phyloP scores from a whole-genome alignment of 2,113 vertebrate genomes.

The Indicator maculatus region DNA sequence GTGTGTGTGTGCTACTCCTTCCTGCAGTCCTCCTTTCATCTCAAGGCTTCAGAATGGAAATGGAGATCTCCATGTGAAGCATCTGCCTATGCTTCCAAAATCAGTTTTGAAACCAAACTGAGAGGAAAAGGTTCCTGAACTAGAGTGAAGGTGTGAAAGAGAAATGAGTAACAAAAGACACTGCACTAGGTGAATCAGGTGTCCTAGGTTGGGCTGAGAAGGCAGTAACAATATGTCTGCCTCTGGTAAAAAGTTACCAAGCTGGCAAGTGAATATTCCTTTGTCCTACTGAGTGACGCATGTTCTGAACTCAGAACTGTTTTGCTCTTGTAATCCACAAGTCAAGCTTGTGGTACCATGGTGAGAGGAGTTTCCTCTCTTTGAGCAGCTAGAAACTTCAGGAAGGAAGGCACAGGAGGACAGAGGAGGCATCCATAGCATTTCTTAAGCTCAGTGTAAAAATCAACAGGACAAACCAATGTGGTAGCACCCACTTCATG shows the following conservation, averaged over 20 bases:
- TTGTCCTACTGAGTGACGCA: background rate
- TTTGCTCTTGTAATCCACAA: background rate
- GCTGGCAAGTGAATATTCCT: background rate
- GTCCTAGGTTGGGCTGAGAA: background rate
- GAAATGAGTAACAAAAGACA: background rate
- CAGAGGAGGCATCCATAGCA: background rate
- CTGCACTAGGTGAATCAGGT: background rate
- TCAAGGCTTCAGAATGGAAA: background rate
- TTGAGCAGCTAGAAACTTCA: background rate
- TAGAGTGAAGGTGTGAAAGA: background rate
- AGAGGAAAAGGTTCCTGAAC: background rate
- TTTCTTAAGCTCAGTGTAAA: background rate
- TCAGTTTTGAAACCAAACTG: background rate
- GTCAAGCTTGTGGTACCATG: background rate
- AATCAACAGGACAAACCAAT: background rate
- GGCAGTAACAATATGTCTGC: background rate
- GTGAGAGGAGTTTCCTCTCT: background rate
- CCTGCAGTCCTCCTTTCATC: background rate
- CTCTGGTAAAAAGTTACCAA: background rate
- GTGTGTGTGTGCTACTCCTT: background rate
- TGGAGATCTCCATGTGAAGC: background rate
- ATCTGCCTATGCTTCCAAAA: background rate
- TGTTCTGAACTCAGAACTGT: background rate
- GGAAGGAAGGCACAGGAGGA: background rate
- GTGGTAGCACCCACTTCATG: background rate